Conservation (phyloP, 92 coral and sea anemone genomes). For the Desmophyllum pertusum region DNA sequence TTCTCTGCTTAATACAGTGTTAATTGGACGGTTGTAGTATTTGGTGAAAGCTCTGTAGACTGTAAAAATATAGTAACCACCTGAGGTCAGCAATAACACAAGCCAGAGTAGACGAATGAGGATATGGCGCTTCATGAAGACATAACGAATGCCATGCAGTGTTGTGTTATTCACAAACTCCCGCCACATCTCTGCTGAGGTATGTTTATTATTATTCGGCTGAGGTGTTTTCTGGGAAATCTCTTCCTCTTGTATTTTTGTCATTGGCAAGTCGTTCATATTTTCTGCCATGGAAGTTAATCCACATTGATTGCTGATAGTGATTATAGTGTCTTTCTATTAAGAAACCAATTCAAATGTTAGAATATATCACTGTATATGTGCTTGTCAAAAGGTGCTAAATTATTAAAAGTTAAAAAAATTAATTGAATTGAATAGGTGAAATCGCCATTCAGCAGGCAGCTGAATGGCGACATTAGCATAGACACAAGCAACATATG, state of each 20-base stretch:
- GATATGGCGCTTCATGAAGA: slow-evolving; percentile 40
- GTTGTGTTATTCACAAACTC: slow-evolving; percentile 52
- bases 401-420: too few species aligned
- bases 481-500: too few species aligned
- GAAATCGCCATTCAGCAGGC: too few species aligned
- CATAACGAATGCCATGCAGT: slow-evolving; percentile 61
- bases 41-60: slow-evolving; percentile 44
- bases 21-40: slow-evolving; percentile 32
- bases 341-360: not conserved
- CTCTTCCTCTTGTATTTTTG: not conserved
- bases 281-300: not conserved
- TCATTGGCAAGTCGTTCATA: not conserved
- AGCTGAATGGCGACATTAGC: too few species aligned
- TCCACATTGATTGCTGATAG: not conserved
- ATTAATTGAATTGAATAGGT: too few species aligned
- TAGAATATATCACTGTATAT: not conserved
- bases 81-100: slow-evolving; percentile 31
- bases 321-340: not conserved
- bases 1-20: slow-evolving; percentile 30
- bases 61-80: slow-evolving; percentile 36
- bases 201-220: not conserved
- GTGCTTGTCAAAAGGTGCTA: too few species aligned
- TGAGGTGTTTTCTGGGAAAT: slow-evolving; percentile 4
- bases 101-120: slow-evolving; percentile 56
- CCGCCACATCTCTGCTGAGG: slow-evolving; percentile 27